Evolutionary conservation across 2,888 invertebrate genomes (phyloP).

Genomic region (Fragum fragum): DNA sequence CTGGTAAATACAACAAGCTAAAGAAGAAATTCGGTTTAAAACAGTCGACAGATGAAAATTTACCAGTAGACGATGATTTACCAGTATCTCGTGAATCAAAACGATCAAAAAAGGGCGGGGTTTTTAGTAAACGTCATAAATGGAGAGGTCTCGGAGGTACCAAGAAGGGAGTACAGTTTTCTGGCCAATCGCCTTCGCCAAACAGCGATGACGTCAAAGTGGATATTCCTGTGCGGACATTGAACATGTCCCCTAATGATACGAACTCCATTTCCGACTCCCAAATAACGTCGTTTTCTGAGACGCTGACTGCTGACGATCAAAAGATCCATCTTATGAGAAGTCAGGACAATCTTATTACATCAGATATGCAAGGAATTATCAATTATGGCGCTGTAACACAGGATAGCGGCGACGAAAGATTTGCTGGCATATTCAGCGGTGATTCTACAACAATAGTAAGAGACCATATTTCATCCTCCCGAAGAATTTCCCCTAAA

Average conservation of each 20-base stretch:
- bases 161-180: conserved; percentile 48
- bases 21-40: conserved; percentile 69
- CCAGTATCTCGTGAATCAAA: conserved; percentile 69
- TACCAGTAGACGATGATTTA: conserved; percentile 69
- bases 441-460: conserved; percentile 42
- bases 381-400: conserved; percentile 4
- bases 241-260: conserved; percentile 33
- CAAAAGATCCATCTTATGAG: conserved; percentile 36
- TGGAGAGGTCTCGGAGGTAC: conserved; percentile 45
- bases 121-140: conserved; percentile 64
- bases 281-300: conserved; percentile 60
- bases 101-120: conserved; percentile 68
- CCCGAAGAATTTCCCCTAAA: too few relatives aligned
- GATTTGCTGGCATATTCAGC: conserved; percentile 30
- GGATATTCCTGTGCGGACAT: conserved; percentile 26
- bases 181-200: conserved; percentile 49
- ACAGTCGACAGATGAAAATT: conserved; percentile 57
- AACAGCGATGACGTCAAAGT: conserved; percentile 42
- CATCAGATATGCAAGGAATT: not conserved
- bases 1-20: conserved; percentile 60
- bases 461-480: too few relatives aligned
- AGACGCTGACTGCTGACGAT: conserved; percentile 44
- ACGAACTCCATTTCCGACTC: conserved; percentile 54
- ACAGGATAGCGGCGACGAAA: not conserved
- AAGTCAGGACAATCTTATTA: not conserved